phyloP scores from a whole-genome alignment of 2,113 vertebrate species.

The Oryzias celebensis region DNA sequence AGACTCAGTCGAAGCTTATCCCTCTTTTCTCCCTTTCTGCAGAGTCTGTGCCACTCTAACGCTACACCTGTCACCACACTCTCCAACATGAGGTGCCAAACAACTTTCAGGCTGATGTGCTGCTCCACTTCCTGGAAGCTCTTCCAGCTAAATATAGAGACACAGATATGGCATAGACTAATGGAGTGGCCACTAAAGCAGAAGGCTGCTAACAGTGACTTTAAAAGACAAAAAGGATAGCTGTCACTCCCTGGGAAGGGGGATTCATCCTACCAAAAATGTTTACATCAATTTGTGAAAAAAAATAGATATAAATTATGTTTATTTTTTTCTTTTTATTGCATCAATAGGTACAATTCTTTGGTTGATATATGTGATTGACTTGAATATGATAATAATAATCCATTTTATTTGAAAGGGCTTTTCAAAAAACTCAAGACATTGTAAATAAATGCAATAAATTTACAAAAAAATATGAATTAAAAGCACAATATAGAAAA shows the following conservation, averaged over 20 bases:
- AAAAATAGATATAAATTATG: too few species aligned
- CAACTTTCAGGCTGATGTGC: constrained; percentile 37
- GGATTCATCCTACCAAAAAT: too few species aligned
- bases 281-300: too few species aligned
- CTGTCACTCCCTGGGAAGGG: background rate
- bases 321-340: too few species aligned
- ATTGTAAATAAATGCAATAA: too few species aligned
- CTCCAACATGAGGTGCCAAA: constrained; percentile 35
- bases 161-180: constrained; percentile 10
- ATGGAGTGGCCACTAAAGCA: constrained; percentile 11
- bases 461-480: too few species aligned
- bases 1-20: constrained; percentile 44
- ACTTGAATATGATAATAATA: too few species aligned
- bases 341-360: too few species aligned
- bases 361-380: too few species aligned
- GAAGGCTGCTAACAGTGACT: constrained; percentile 22
- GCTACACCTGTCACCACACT: constrained; percentile 66
- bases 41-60: constrained; percentile 35
- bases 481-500: too few species aligned
- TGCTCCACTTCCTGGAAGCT: constrained; percentile 53
- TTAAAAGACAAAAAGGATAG: background rate
- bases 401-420: too few species aligned
- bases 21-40: constrained; percentile 57
- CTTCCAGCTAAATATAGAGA: constrained; percentile 41
- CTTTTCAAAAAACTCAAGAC: too few species aligned